Evolutionary conservation across 2,888 invertebrate species (phyloP), one percentile per base, ranked within the genome.

Genomic region (Agrochola litura): DNA sequence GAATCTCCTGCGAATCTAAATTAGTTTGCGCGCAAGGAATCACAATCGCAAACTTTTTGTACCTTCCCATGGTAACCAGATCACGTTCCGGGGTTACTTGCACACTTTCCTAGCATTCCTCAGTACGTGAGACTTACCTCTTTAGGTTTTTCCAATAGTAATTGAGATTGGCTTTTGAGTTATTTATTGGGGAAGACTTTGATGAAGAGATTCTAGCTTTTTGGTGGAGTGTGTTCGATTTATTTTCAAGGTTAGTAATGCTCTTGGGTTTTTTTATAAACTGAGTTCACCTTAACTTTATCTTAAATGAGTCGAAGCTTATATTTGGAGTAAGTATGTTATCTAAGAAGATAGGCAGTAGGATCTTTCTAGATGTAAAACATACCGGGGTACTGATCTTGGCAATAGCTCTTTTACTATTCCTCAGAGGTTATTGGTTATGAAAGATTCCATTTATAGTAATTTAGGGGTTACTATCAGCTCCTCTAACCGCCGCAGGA

Each of bases 1-100:
- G 91, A 92, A 94, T 94, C 93, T 93, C 92, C 89, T 60, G 89
- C 93, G 95, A 95, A 95, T 96, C 95, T 94, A 93, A 95, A 95
- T 94, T 90, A 95, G 94, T 91, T 90, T 88, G 91, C 91, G 93
- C 92, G 90, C 77, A 82, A 86, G 88, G 95, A 94, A 94, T 95
- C 91, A 92, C 92, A 94, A 94, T 92, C 89, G 90, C 85, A 82
- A 87, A 88, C 89, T 92, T 92, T 92, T 91, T 92, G 82, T 87
- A 89, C 90, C 90, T 88, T 81, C 89, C 83, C 87, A 83, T 78
- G n/a, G 91, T 90, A 95, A 92, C 82, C 94, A 87, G 91, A 88
- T 86, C 95, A 95, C 95, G 95, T 95, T 88, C 87, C 41, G 80
- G 75, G 82, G 86, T 87, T 78, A 88, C 85, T 86, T 87, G 90